Conservation (phyloP, 2,797 vertebrate species). For the Semaprochilodus insignis region DNA sequence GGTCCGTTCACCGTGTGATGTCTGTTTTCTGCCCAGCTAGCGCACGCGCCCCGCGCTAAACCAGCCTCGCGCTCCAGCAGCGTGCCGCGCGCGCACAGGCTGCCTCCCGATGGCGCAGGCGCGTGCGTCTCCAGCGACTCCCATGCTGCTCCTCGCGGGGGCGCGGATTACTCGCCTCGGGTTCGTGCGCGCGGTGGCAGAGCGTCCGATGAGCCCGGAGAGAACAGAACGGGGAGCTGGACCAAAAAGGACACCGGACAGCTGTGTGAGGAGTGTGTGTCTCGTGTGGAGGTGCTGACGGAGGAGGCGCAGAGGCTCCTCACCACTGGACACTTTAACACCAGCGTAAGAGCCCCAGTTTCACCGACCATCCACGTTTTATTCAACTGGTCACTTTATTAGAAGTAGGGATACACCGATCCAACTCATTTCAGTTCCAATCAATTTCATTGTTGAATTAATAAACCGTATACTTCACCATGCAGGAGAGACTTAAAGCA, state of each 20-base stretch:
- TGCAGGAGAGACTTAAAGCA: no score
- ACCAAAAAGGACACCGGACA: conserved; percentile 84
- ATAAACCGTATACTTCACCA: no score
- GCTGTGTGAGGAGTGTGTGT: conserved; percentile 92
- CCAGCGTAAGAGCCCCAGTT: conserved; percentile 80
- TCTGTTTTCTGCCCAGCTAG: not conserved
- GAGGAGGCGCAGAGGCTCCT: conserved; percentile 90
- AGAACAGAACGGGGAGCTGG: conserved; percentile 80
- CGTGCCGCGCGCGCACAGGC: conserved; percentile 79
- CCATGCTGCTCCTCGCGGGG: conserved; percentile 27
- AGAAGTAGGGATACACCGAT: no score
- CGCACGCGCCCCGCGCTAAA: conserved; percentile 18
- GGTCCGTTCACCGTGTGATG: not conserved
- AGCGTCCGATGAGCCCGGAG: conserved; percentile 55
- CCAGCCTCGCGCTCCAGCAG: conserved; percentile 48
- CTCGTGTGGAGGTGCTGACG: conserved; percentile 91
- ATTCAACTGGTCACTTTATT: no score
- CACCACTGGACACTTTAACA: conserved; percentile 87
- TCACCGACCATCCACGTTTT: not conserved
- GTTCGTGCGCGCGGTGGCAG: not conserved
- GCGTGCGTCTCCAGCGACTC: conserved; percentile 78
- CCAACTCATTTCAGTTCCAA: no score
- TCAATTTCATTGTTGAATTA: no score
- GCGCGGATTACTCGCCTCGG: not conserved
- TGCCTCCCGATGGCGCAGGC: conserved; percentile 88